Percentiles rank a stretch among this genome's conserved stretches.
These are phyloP conservation scores for Hirtodrosophila cameraria DNA, from an alignment of 2,888 invertebrate genomes.

Conservation along the genomic window DNA sequence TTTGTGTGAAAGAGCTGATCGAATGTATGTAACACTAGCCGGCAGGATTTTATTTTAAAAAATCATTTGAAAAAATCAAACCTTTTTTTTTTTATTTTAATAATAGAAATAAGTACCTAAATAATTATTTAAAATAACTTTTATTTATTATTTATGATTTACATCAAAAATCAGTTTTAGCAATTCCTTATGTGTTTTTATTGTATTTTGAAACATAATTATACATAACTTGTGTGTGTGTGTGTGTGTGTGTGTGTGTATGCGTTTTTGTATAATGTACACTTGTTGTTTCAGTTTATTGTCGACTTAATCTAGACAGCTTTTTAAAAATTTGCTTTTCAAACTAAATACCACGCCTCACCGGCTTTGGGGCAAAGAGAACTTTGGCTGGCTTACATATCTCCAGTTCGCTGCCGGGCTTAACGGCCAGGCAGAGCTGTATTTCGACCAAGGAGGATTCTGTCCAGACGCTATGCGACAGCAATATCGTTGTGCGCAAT, in stretches of 20 bases:
- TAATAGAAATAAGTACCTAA: too few relatives aligned
- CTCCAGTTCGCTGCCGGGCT: conserved; percentile 87
- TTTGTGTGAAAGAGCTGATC: too few relatives aligned
- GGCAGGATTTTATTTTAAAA: too few relatives aligned
- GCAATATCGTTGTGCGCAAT: conserved; percentile 92
- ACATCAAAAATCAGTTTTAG: too few relatives aligned
- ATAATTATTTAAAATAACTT: too few relatives aligned
- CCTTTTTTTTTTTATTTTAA: too few relatives aligned
- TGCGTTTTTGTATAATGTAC: too few relatives aligned
- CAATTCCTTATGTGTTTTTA: too few relatives aligned
- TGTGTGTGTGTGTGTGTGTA: neutral
- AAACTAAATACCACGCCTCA: conserved; percentile 91
- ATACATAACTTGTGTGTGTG: neutral
- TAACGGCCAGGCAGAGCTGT: conserved; percentile 89
- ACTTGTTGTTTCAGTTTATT: conserved; percentile 6
- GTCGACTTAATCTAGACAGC: neutral
- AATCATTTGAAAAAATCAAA: too few relatives aligned
- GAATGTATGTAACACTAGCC: too few relatives aligned
- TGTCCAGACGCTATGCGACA: conserved; percentile 95
- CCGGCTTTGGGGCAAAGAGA: conserved; percentile 94
- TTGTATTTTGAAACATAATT: too few relatives aligned
- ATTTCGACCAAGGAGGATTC: conserved; percentile 95
- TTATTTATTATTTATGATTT: too few relatives aligned
- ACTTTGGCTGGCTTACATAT: conserved; percentile 94
- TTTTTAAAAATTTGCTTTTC: neutral